Conservation (phyloP, 1,140 invertebrate species). For the Mamestra configurata region DNA sequence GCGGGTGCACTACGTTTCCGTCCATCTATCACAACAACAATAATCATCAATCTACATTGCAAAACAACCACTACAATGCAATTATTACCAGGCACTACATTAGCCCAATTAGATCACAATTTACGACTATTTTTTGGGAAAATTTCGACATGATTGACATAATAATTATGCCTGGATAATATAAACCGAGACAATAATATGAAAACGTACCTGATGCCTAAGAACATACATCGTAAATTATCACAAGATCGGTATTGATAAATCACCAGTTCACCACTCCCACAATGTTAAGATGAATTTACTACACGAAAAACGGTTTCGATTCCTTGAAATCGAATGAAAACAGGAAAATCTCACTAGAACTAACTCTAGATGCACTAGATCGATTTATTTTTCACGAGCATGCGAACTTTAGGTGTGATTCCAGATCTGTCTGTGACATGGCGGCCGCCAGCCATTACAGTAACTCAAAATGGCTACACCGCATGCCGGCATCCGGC, state of each 20-base stretch:
- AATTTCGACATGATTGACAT: neutral
- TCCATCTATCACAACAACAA: slow-evolving; percentile 73
- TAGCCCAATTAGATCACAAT: slow-evolving; percentile 1
- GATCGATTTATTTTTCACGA: slow-evolving; percentile 34
- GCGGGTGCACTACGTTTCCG: slow-evolving; percentile 79
- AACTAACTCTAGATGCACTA: slow-evolving; percentile 12
- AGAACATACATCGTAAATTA: slow-evolving; percentile 35
- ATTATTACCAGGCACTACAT: too few relatives aligned
- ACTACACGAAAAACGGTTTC: neutral
- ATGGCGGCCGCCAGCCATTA: slow-evolving; percentile 80
- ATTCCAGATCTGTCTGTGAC: slow-evolving; percentile 63
- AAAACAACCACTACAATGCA: neutral
- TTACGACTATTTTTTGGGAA: neutral
- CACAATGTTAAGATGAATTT: neutral
- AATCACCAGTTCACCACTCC: slow-evolving; percentile 37
- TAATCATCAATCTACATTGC: neutral
- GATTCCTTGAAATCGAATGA: neutral
- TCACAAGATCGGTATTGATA: slow-evolving; percentile 10
- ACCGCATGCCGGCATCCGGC: slow-evolving; percentile 68
- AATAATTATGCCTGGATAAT: neutral
- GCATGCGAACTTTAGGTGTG: slow-evolving; percentile 68
- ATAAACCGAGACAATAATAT: too few relatives aligned
- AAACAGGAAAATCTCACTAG: neutral
- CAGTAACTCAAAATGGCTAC: slow-evolving; percentile 78
- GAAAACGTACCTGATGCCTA: slow-evolving; percentile 33